Evolutionary conservation across 2,797 vertebrate species (phyloP).

Genomic region (Leptodactylus fallax): DNA sequence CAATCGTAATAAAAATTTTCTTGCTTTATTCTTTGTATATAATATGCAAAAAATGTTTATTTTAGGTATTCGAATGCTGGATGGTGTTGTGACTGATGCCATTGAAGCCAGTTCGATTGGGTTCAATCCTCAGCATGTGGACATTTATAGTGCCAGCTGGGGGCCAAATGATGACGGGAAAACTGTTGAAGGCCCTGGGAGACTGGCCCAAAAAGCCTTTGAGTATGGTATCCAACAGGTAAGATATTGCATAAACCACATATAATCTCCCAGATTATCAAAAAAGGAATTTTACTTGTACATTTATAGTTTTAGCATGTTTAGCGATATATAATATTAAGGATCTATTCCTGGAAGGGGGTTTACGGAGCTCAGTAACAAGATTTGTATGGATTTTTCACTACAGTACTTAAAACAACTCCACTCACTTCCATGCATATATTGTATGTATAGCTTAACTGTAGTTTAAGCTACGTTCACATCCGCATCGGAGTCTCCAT

Average conservation of each 20-base stretch:
- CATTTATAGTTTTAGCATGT: neutral
- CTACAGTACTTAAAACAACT: no score
- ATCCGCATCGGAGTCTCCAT: no score
- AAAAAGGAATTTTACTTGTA: neutral
- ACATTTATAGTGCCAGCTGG: slow-evolving; percentile 99
- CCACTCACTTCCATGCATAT: neutral
- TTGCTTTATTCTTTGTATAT: neutral
- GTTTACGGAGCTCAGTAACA: no score
- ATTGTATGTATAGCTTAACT: neutral
- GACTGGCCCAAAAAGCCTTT: slow-evolving; percentile 95
- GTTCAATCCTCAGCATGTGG: slow-evolving; percentile 93
- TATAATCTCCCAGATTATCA: neutral
- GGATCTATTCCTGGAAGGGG: no score
- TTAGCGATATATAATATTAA: no score
- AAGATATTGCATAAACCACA: slow-evolving; percentile 5
- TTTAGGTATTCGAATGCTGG: slow-evolving; percentile 93
- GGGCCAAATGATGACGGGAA: slow-evolving; percentile 97
- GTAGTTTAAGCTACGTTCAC: neutral
- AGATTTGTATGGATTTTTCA: neutral
- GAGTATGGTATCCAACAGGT: slow-evolving; percentile 97
- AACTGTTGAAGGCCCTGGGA: slow-evolving; percentile 95
- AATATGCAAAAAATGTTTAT: neutral
- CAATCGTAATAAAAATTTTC: neutral
- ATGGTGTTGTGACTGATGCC: slow-evolving; percentile 96
- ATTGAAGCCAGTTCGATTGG: slow-evolving; percentile 98